Evolutionary conservation across 2,888 invertebrate genomes (phyloP), one percentile per base, ranked within the genome.

Genomic region (Hypomecis atomaria): DNA sequence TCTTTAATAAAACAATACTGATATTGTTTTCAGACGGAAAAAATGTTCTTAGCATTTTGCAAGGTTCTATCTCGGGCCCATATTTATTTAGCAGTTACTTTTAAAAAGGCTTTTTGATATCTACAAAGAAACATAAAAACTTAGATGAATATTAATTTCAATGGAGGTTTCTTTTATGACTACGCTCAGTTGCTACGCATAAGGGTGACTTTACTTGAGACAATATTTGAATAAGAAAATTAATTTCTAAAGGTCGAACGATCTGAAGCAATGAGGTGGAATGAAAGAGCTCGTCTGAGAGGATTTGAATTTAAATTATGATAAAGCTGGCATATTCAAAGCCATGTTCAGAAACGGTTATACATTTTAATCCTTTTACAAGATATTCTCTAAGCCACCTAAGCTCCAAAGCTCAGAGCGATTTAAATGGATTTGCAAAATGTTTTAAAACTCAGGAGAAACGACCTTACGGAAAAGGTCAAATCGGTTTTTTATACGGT

Each of bases 151-250:
- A 37, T 50, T 37, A 38, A 47, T n/a, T 13, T 6, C 13, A 43
- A 11, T 6, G 33, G 13, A 43, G 36, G 42, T 62, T 62, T 50
- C n/a, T 34, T 53, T 56, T 52, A 45, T 44, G 38, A 45, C 36
- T 23, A 43, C 4, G 10, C 45, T 38, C 37, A 54, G 52, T 48
- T 34, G 23, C 9, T 6, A 13, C 5, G 6, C 37, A 11, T 37
- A 38, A 62, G 50, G 37, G 61, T 37, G 55, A 50, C 52, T n/a
- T 23, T 47, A 47, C 11, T 34, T 42, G 40, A 59, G 55, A 55
- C 58, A 61, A 53, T 59, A 49, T 67, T 67, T 65, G 64, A 62
- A 67, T 42, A 57, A 57, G 60, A 58, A 53, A 53, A 62, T 65
- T 65, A 59, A 62, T 65, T 67, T 59, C 36, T 49, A 53, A 65